Percentiles rank a stretch among this genome's conserved stretches.
These are phyloP conservation scores for Cyprinus carpio DNA, from an alignment of 2,113 vertebrate species.

Conservation along the genomic window DNA sequence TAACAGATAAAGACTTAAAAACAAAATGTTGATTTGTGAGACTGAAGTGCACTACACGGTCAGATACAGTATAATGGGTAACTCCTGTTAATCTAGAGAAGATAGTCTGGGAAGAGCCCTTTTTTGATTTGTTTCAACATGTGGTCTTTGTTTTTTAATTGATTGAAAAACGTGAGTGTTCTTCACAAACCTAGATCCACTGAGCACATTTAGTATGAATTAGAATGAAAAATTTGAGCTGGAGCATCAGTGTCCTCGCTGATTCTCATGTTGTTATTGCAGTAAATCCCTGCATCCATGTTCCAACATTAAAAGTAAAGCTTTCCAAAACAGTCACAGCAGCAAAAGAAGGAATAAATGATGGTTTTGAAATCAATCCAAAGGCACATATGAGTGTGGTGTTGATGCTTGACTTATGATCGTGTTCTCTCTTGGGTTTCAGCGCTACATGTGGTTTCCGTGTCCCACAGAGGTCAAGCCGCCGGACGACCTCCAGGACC, in stretches of 20 bases:
- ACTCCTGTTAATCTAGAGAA: neutral
- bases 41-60: neutral
- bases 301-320: neutral
- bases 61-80: neutral
- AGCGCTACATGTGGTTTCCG: slow-evolving; percentile 95
- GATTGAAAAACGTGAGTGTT: neutral
- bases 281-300: neutral
- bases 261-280: neutral
- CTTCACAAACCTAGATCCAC: neutral
- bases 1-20: neutral
- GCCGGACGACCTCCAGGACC: slow-evolving; percentile 95
- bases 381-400: neutral
- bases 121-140: neutral
- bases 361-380: neutral
- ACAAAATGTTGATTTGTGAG: neutral
- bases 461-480: slow-evolving; percentile 90
- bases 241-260: neutral
- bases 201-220: neutral
- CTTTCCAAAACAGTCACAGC: neutral
- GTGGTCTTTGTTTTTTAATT: neutral
- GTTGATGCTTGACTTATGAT: neutral
- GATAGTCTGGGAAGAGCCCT: neutral
- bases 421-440: slow-evolving; percentile 32
- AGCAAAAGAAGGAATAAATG: neutral
- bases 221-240: no score